Evolutionary conservation across 2,797 vertebrate genomes (phyloP).

Genomic region (Rhinatrema bivittatum): DNA sequence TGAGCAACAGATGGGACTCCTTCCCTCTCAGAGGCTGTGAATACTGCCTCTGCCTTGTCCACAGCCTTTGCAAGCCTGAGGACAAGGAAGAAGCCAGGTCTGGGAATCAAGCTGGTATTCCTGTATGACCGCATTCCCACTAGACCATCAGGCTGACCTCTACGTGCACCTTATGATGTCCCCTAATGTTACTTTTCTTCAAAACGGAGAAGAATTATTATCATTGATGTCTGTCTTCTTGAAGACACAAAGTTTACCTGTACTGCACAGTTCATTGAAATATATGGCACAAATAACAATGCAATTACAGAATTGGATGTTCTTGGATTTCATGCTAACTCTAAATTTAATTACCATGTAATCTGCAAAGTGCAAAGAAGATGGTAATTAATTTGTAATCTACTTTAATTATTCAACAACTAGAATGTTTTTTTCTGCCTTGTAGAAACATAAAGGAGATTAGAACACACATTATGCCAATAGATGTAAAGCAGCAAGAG

Average conservation of each 20-base stretch:
- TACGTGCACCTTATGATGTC: no score
- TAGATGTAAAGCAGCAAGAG: background rate
- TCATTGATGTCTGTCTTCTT: constrained; percentile 52
- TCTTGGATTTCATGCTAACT: constrained; percentile 65
- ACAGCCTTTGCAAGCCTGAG: no score
- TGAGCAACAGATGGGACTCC: no score
- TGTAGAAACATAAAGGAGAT: constrained; percentile 42
- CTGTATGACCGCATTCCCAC: no score
- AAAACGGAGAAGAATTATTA: constrained; percentile 51
- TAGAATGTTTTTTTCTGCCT: constrained; percentile 49
- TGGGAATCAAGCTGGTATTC: no score
- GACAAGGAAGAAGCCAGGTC: no score
- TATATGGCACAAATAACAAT: constrained; percentile 64
- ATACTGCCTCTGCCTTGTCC: no score
- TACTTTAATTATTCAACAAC: constrained; percentile 60
- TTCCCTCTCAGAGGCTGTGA: no score
- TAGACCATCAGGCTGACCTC: no score
- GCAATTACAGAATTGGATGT: constrained; percentile 63
- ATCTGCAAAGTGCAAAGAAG: constrained; percentile 62
- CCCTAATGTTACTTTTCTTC: constrained; percentile 45
- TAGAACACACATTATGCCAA: constrained; percentile 2
- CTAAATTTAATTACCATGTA: constrained; percentile 66
- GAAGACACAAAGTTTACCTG: constrained; percentile 57
- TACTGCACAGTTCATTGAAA: constrained; percentile 66
- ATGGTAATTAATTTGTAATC: constrained; percentile 63